Percentiles rank a stretch among this genome's conserved stretches.
Conservation (phyloP, 2,888 invertebrate species). For the Dilophus febrilis region DNA sequence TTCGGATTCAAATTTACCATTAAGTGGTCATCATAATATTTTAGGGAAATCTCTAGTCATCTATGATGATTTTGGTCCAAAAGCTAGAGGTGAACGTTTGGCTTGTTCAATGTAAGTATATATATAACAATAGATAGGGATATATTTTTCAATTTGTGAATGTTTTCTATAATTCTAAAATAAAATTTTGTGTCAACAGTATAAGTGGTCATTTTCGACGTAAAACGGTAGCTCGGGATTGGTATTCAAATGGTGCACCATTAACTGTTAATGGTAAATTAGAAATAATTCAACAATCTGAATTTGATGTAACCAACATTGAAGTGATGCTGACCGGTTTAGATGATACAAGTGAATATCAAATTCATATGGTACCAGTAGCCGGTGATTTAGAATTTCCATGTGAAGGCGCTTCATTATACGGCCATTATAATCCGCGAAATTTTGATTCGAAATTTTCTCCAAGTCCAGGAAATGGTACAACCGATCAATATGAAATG, state of each 20-base stretch:
- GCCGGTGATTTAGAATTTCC: constrained; percentile 73
- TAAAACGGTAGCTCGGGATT: constrained; percentile 71
- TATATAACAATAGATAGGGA: neutral
- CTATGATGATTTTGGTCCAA: constrained; percentile 74
- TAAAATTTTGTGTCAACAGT: constrained; percentile 27
- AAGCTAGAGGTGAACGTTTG: constrained; percentile 71
- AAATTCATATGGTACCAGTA: constrained; percentile 70
- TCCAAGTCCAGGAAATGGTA: constrained; percentile 46
- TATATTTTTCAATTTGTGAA: neutral
- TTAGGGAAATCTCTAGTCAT: constrained; percentile 71
- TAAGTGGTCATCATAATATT: constrained; percentile 57
- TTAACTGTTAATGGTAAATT: constrained; percentile 52
- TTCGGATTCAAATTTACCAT: constrained; percentile 58
- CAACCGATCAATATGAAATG: constrained; percentile 71
- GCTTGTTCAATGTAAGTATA: constrained; percentile 65
- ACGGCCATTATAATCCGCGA: constrained; percentile 77
- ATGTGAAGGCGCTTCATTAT: constrained; percentile 65
- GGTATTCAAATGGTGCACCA: constrained; percentile 66
- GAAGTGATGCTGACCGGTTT: constrained; percentile 61
- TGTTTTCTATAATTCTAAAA: constrained; percentile 1
- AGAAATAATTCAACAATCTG: constrained; percentile 71
- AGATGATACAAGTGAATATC: constrained; percentile 50
- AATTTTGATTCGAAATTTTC: constrained; percentile 44
- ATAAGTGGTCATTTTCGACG: constrained; percentile 56
- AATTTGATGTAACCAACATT: constrained; percentile 66